Conservation (phyloP, 2,888 invertebrate species). For the Rhingia rostrata region DNA sequence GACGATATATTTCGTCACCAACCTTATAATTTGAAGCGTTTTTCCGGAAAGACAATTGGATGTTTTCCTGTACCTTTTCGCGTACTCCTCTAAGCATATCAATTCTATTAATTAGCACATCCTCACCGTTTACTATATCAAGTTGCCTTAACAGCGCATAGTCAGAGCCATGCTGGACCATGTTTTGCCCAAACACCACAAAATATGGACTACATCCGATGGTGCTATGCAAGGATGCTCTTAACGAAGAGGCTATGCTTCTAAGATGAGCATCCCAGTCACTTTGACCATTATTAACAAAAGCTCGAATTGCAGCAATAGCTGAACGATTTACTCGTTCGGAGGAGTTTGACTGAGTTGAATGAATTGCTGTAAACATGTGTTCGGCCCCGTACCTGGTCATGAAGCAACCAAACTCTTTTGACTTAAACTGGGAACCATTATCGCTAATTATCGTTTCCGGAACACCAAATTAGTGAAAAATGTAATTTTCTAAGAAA, state of each 20-base stretch:
- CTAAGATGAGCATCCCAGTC: background rate
- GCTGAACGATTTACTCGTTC: slow-evolving; percentile 2
- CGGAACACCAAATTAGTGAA: slow-evolving; percentile 4
- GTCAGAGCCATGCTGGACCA: slow-evolving; percentile 1
- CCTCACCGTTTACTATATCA: background rate
- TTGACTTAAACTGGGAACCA: slow-evolving; percentile 4
- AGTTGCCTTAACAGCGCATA: background rate
- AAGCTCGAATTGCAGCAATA: background rate
- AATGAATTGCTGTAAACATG: background rate
- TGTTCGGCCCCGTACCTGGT: background rate
- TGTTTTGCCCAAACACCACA: slow-evolving; percentile 8
- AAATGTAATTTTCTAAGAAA: background rate
- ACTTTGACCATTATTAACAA: background rate
- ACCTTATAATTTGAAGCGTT: too few relatives aligned
- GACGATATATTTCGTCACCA: too few relatives aligned
- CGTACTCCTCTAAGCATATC: too few relatives aligned
- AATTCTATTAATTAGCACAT: too few relatives aligned
- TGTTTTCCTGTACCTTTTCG: too few relatives aligned
- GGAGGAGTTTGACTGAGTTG: slow-evolving; percentile 4
- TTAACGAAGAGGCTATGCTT: background rate
- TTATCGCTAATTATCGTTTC: slow-evolving; percentile 11
- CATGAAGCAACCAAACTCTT: background rate
- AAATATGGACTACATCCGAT: slow-evolving; percentile 16
- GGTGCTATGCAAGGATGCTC: background rate
- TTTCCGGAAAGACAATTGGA: too few relatives aligned